Conservation (phyloP, 2,888 invertebrate species). For the Tubulanus polymorphus region DNA sequence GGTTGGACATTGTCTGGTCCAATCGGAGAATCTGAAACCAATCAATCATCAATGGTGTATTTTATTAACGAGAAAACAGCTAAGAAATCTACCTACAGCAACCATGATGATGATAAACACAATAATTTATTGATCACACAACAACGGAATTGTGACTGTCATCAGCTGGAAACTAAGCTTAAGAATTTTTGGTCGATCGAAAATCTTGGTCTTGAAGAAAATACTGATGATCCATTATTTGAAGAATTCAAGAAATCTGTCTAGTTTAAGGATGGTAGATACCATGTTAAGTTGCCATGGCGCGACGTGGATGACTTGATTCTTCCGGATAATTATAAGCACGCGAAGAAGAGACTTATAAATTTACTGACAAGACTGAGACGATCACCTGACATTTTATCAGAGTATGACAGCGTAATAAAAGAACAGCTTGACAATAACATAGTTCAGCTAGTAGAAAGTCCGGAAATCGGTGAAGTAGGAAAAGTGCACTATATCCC, state of each 20-base stretch:
- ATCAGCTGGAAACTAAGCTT: no score
- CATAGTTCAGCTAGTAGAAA: neutral
- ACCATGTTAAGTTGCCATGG: neutral
- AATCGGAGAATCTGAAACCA: no score
- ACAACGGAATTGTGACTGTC: no score
- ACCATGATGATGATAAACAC: no score
- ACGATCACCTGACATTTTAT: neutral
- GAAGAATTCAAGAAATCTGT: neutral
- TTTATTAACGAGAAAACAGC: no score
- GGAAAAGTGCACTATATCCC: slow-evolving; percentile 11
- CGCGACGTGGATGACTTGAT: neutral
- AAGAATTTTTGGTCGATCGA: no score
- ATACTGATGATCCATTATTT: neutral
- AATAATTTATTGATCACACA: no score
- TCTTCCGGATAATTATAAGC: neutral
- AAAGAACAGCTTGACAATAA: neutral
- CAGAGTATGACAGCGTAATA: neutral
- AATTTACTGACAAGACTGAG: neutral
- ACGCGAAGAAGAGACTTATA: neutral
- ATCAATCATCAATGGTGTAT: no score
- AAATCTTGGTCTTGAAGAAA: no score
- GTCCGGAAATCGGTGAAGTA: neutral
- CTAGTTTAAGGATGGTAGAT: neutral
- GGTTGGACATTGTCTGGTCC: neutral
- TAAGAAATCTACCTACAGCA: no score